Base-by-base conservation (phyloP, 2,797 vertebrate species). In the Sebastes reedi region DNA sequence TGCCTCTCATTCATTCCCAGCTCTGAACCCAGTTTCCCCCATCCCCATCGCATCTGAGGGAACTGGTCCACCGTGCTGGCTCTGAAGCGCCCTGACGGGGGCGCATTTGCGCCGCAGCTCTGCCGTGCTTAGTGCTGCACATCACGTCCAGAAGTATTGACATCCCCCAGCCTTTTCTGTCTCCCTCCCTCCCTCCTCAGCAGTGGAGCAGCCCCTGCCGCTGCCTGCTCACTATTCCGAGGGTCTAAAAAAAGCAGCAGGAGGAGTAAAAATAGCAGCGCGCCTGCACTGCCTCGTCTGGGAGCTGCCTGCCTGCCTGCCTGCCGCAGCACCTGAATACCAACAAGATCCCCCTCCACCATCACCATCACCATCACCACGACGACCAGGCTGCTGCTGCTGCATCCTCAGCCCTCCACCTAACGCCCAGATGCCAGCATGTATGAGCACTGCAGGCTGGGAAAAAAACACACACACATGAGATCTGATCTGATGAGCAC, bases 241-340 rank as follows among this genome's bases (percentile, higher is more conserved):
- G 93, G 93, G 96, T 92, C 97, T 99, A 99, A 98, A 99, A 99
- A 99, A 97, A 98, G 97, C 96, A 98, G 96, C 95, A 93, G 80
- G 91, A 94, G 94, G 93, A 97, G 96, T 99, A 99, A 99, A 99
- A 99, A 99, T 99, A 99, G 97, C 94, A 96, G 94, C 78, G 83
- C 87, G 89, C 89, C 81, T 94, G 96, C 95, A 95, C 96, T 97
- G 96, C 96, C 96, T 97, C 95, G 97, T 98, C 98, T 99, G 97
- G 96, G 94, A 96, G 88, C 89, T 89, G 91, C 92, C 85, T 84
- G 84, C 85, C 87, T 83, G 84, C 85, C 80, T 89, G 87, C 87
- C 94, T 94, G 96, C 96, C 91, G 96, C 95, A 95, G 95, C 95
- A 96, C 96, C 94, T 92, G 97, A 98, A 98, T 98, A 98, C 96